Evolutionary conservation across 2,797 vertebrate species (phyloP).

Genomic region (Florisuga fusca): DNA sequence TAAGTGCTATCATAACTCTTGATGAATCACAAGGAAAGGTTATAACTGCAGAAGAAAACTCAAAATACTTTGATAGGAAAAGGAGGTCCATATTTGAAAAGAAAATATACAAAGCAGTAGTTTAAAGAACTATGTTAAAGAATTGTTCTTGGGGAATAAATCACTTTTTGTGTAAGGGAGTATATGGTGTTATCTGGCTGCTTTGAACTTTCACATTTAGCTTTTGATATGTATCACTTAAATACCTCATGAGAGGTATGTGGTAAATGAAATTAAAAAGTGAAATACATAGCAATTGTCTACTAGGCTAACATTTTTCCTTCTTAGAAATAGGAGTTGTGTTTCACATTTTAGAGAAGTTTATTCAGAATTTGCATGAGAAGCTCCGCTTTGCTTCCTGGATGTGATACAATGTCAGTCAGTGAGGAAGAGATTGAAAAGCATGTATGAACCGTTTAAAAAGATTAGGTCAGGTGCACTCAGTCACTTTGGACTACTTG

Average conservation of each 20-base stretch:
- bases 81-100: not conserved
- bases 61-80: not conserved
- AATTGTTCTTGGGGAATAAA: not conserved
- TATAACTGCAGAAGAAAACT: not conserved
- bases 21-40: not conserved
- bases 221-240: not conserved
- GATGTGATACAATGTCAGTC: not conserved
- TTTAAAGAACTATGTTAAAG: not conserved
- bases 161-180: not conserved
- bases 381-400: not conserved
- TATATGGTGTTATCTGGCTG: not conserved
- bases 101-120: not conserved
- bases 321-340: not conserved
- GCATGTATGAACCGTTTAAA: not conserved
- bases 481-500: slow-evolving; percentile 8
- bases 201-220: not conserved
- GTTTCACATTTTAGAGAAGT: not conserved
- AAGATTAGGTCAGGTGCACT: not conserved
- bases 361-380: not conserved
- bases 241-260: not conserved
- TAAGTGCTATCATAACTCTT: not conserved
- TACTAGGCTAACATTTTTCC: not conserved
- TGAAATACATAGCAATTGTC: not conserved
- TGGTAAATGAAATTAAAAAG: not conserved
- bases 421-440: not conserved